Percentiles rank a stretch among this genome's conserved stretches.
Conservation (phyloP, 2,113 vertebrate species). For the Paramisgurnus dabryanus region DNA sequence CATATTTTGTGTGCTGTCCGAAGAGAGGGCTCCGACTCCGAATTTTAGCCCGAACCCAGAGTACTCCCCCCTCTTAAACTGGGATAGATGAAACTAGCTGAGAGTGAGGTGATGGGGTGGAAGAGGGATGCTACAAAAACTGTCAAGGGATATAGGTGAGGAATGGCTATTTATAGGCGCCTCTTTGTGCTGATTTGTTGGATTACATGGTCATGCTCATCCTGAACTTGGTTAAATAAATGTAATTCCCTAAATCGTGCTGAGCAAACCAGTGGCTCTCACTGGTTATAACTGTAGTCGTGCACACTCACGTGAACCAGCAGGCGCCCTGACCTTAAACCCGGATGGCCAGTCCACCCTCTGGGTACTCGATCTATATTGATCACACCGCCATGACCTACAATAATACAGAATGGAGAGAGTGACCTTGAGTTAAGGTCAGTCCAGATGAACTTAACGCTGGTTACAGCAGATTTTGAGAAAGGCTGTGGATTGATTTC, state of each 20-base stretch:
- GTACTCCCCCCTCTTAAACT: too few species aligned
- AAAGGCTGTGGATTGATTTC: not conserved
- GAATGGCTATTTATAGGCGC: too few species aligned
- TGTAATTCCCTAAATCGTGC: not conserved
- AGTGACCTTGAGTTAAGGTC: conserved; percentile 46
- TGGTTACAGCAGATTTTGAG: conserved; percentile 3
- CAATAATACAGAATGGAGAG: conserved; percentile 17
- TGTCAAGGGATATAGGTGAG: too few species aligned
- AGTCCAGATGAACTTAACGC: conserved; percentile 1
- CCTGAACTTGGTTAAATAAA: too few species aligned
- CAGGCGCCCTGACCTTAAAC: conserved; percentile 6
- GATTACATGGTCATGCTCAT: too few species aligned
- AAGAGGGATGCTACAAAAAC: too few species aligned
- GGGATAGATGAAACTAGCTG: too few species aligned
- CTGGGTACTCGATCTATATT: conserved; percentile 21
- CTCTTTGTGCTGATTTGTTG: too few species aligned
- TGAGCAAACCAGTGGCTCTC: conserved; percentile 36
- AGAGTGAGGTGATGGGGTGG: too few species aligned
- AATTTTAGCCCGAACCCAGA: too few species aligned
- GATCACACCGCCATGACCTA: conserved; percentile 30
- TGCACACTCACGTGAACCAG: conserved; percentile 14
- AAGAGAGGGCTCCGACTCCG: too few species aligned
- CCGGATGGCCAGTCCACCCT: conserved; percentile 22
- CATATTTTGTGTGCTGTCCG: too few species aligned
- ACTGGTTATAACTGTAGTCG: conserved; percentile 12